These are phyloP conservation scores for Spinus pinus DNA, from an alignment of 2,797 vertebrate genomes.

Conservation along the genomic window DNA sequence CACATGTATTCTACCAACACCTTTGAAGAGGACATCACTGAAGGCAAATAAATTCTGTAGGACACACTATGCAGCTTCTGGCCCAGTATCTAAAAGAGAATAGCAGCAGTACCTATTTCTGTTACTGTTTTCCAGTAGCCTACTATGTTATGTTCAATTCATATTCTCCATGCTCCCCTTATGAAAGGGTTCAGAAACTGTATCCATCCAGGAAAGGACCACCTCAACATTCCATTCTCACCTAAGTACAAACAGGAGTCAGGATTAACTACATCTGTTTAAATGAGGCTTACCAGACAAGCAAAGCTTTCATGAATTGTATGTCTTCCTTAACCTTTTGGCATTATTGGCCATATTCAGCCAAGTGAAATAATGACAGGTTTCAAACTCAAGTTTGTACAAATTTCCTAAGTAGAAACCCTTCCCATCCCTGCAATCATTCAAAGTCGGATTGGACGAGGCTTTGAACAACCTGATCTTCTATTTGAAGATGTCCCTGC, in stretches of 20 bases:
- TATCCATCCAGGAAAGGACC: background rate
- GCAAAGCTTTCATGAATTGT: background rate
- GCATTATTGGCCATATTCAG: background rate
- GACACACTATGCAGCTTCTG: background rate
- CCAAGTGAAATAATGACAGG: background rate
- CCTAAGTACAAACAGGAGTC: background rate
- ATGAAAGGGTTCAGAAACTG: background rate
- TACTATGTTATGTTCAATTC: background rate
- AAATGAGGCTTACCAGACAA: background rate
- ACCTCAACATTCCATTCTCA: background rate
- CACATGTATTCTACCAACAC: fast-evolving
- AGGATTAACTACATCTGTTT: background rate
- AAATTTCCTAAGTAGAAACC: background rate
- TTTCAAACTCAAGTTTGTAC: background rate
- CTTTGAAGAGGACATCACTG: background rate
- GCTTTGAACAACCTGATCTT: background rate
- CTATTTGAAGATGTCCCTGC: background rate
- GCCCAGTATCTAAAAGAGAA: background rate
- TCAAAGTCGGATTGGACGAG: background rate
- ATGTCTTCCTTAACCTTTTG: background rate
- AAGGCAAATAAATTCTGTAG: background rate
- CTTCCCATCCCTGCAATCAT: background rate
- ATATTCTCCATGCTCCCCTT: background rate
- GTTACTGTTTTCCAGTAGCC: background rate
- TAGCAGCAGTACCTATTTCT: background rate